Percentiles rank a stretch among this genome's conserved stretches.
Evolutionary conservation across 2,113 vertebrate species (phyloP).

Genomic region (Dunckerocampus dactyliophorus): DNA sequence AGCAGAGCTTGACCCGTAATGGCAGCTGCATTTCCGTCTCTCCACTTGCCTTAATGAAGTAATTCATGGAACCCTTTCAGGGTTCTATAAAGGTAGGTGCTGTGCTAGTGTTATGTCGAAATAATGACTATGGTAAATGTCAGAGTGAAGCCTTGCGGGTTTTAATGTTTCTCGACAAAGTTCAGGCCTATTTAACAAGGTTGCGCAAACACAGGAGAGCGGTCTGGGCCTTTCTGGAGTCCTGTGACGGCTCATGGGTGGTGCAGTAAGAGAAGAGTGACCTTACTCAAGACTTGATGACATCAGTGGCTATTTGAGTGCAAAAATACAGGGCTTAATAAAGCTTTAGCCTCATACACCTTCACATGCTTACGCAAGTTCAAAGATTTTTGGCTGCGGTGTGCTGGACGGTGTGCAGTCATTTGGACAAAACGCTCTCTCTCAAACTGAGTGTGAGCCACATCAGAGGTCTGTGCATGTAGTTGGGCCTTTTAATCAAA

Average conservation of each 20-base stretch:
- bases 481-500: constrained; percentile 28
- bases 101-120: constrained; percentile 18
- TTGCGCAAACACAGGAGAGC: background rate
- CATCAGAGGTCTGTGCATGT: constrained; percentile 35
- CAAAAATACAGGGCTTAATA: constrained; percentile 60
- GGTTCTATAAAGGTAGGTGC: constrained; percentile 48
- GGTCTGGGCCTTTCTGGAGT: constrained; percentile 2
- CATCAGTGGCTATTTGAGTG: constrained; percentile 61
- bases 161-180: constrained; percentile 5
- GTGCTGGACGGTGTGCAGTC: constrained; percentile 16
- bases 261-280: constrained; percentile 26
- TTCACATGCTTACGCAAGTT: constrained; percentile 50
- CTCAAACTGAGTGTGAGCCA: constrained; percentile 39
- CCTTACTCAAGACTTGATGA: constrained; percentile 34
- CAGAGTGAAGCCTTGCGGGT: constrained; percentile 24
- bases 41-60: constrained; percentile 44
- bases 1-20: constrained; percentile 41
- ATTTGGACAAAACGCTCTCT: constrained; percentile 26
- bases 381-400: constrained; percentile 34
- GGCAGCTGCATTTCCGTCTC: constrained; percentile 39
- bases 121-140: constrained; percentile 24
- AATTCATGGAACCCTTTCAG: constrained; percentile 52
- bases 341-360: constrained; percentile 46
- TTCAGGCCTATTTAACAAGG: constrained; percentile 5
- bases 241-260: constrained; percentile 17